Evolutionary conservation across 2,113 vertebrate species (phyloP).

Genomic region (Esox niger): DNA sequence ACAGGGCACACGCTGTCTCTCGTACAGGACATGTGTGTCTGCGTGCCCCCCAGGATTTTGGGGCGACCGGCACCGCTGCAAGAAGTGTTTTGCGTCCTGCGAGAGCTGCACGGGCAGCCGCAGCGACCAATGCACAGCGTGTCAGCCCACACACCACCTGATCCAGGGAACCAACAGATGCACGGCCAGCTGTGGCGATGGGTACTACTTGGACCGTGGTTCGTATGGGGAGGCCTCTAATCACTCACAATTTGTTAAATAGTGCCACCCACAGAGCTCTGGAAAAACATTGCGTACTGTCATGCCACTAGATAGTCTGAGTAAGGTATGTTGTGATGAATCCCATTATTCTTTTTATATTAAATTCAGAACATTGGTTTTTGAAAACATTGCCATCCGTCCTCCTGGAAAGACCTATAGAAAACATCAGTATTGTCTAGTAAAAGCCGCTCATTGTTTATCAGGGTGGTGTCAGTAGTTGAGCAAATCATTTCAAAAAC

Average conservation of each 20-base stretch:
- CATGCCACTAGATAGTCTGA: not conserved
- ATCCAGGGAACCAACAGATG: slow-evolving; percentile 83
- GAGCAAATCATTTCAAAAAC: too few species aligned
- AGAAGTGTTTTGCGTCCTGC: slow-evolving; percentile 88
- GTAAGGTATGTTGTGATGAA: too few species aligned
- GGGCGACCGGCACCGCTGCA: slow-evolving; percentile 87
- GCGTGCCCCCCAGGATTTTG: slow-evolving; percentile 88
- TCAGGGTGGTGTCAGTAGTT: too few species aligned
- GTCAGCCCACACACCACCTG: slow-evolving; percentile 83
- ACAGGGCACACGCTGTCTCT: not conserved
- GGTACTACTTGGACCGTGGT: slow-evolving; percentile 86
- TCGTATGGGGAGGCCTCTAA: slow-evolving; percentile 43
- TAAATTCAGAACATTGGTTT: too few species aligned
- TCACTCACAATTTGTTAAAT: too few species aligned
- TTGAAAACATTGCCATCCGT: too few species aligned
- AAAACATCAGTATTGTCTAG: too few species aligned
- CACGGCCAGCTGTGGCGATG: slow-evolving; percentile 80
- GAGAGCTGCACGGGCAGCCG: slow-evolving; percentile 87
- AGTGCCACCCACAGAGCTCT: too few species aligned
- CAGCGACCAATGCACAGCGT: slow-evolving; percentile 86
- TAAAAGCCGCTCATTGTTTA: too few species aligned
- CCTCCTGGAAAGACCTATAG: too few species aligned
- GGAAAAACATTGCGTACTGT: not conserved
- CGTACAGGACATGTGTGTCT: slow-evolving; percentile 81
- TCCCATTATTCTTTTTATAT: too few species aligned